Base-by-base conservation (phyloP, 1,140 invertebrate species). In the Condylostylus longicornis region DNA sequence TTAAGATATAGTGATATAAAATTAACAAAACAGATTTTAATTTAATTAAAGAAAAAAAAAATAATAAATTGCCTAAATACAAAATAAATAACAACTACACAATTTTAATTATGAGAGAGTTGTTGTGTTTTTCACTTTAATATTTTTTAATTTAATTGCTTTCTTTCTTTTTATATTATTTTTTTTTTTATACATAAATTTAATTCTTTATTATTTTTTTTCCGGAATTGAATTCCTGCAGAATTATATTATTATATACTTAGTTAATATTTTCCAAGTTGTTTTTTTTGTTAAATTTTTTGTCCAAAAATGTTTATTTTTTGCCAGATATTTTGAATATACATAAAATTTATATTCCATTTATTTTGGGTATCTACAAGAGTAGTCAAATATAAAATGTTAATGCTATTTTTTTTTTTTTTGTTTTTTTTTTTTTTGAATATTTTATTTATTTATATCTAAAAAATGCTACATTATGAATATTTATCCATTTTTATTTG, bases 201-300 rank as follows among this genome's bases (percentile, higher is more conserved):
- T 23, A 30, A n/a, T 19, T 22, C 31, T n/a, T 21, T 37, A 7
- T 40, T 42, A 31, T 15, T 31, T 42, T n/a, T 41, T 23, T 41
- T n/a, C n/a, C n/a, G n/a, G n/a, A n/a, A n/a, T n/a, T n/a, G n/a
- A n/a, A n/a, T n/a, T n/a, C n/a, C n/a, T n/a, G n/a, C n/a, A n/a
- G 43, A 50, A 46, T 44, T 50, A 53, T 45, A 44, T 38, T 48
- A 53, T 53, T 47, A 42, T 46, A 53, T 38, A 41, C 36, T 45
- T 17, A 33, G 33, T 25, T 43, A 38, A 14, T 25, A 7, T n/a
- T 7, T 25, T 25, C 23, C 23, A n/a, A 8, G 7, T n/a, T 25
- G 23, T 25, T 25, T n/a, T n/a, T 7, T 25, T 25, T n/a, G 23
- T 25, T 7, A 7, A n/a, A 8, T n/a, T 25, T 7, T 25, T 7